Conservation (phyloP, 2,113 vertebrate species). For the Channa maculata region DNA sequence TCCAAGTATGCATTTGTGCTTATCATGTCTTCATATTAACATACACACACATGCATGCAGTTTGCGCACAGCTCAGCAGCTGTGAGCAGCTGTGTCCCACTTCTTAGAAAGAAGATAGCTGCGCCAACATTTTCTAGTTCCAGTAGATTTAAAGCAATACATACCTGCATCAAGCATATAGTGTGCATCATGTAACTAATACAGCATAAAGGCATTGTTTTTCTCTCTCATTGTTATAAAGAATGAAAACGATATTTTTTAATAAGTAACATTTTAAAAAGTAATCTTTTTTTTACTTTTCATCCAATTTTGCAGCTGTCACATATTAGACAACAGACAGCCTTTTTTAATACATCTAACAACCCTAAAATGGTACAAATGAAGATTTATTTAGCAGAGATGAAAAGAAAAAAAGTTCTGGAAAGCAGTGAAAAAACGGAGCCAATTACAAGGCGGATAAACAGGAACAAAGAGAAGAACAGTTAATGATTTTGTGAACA, state of each 20-base stretch:
- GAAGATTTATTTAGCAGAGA: conserved; percentile 29
- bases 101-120: conserved; percentile 49
- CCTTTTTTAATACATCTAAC: conserved; percentile 12
- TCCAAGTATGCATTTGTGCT: conserved; percentile 5
- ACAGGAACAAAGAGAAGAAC: conserved; percentile 18
- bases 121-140: conserved; percentile 17
- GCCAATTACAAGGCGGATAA: conserved; percentile 42
- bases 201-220: not conserved
- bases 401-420: conserved; percentile 29
- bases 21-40: conserved; percentile 1
- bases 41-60: not conserved
- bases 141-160: conserved; percentile 20
- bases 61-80: conserved; percentile 41
- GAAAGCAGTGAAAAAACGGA: conserved; percentile 14
- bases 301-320: conserved; percentile 13
- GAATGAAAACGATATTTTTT: conserved; percentile 1
- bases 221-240: conserved; percentile 12
- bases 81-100: conserved; percentile 28
- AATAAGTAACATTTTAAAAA: not conserved
- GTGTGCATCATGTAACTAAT: not conserved
- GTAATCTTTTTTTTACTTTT: not conserved
- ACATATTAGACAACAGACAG: not conserved
- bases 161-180: not conserved
- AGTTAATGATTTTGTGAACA: conserved; percentile 21
- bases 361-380: conserved; percentile 37